Conservation (phyloP, 2,113 vertebrate genomes). For the Anseranas semipalmata region DNA sequence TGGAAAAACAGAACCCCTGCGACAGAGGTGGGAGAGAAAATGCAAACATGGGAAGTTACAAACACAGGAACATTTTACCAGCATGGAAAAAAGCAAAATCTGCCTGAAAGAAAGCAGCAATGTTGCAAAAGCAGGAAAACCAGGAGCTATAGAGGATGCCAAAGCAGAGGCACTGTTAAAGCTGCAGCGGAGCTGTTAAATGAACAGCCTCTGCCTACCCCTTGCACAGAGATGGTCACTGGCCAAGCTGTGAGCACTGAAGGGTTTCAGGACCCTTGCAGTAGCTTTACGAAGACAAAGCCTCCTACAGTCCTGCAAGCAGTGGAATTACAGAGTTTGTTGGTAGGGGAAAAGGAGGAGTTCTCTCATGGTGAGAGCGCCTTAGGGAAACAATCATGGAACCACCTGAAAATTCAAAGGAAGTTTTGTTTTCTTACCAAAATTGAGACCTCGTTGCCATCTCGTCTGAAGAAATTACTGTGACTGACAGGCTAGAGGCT, state of each 20-base stretch:
- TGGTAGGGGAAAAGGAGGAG: background rate
- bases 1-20: background rate
- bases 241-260: background rate
- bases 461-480: background rate
- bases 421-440: background rate
- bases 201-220: background rate
- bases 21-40: background rate
- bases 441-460: background rate
- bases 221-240: background rate
- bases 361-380: background rate
- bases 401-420: background rate
- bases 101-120: background rate
- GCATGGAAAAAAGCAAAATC: background rate
- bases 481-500: background rate
- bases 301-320: background rate
- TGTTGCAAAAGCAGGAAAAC: background rate
- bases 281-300: background rate
- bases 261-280: background rate
- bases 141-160: background rate
- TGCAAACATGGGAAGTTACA: background rate
- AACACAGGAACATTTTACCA: background rate
- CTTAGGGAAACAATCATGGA: background rate
- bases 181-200: background rate
- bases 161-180: background rate
- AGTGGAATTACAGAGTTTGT: background rate